Evolutionary conservation across 2,888 invertebrate genomes (phyloP), one percentile per base, ranked within the genome.

Genomic region (Eueremaeus valkanovi): DNA sequence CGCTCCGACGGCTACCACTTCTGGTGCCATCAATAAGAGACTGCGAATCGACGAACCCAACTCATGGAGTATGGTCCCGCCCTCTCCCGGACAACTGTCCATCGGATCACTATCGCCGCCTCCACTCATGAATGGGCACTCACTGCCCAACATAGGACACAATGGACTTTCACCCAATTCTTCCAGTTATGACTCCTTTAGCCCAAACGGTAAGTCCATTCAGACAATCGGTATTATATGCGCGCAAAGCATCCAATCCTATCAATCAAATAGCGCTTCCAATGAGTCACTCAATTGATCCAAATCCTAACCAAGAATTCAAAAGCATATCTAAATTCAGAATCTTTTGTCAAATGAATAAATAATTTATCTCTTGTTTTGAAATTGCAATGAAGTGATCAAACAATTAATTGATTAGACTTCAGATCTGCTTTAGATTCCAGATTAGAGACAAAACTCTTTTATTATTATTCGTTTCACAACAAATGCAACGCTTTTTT

Each of bases 31-130:
- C 2, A 72, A 72, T 68, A 78, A 78, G 36, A 24, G 78, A 49
- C 51, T 73, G 16, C 74, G 77, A 61, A n/a, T 49, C 0, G 78
- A 78, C 9, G 77, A 77, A 11, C 74, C 76, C 49, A 68, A 72
- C 18, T 16, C 33, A n/a, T 79, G 79, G 79, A 33, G 33, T 33
- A 63, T 79, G 18, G 18, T 72, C 24, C 72, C 72, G 3, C 77
- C 78, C 6, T 78, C 78, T 13, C 79, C 79, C 9, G 75, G 76
- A 3, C 78, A 76, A 24, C 68, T 77, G 55, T 79, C 79, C 33
- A 51, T 78, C 16, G 78, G 78, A 36, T 78, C 78, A 16, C 24
- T 78, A 16, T 79, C 79, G 5, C 79, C 79, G 11, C 78, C 79
- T 9, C 79, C 45, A 5, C 73, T 75, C 42, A 45, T 72, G 36